Percentiles rank a stretch among this genome's conserved stretches.
Conservation (phyloP, 2,888 invertebrate species). For the Drosophila siamana region DNA sequence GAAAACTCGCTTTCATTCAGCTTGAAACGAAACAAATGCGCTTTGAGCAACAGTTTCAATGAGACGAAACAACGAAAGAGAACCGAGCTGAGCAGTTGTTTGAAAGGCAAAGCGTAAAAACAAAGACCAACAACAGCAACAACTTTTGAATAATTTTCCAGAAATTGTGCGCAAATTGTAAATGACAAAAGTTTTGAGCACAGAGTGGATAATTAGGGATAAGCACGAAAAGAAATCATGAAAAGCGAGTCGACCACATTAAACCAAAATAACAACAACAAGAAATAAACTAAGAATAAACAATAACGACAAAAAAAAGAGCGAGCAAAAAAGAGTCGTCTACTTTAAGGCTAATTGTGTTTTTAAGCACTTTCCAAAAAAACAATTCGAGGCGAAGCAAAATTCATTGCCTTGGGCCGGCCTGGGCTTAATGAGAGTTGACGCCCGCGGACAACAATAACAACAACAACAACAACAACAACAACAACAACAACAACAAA, state of each 20-base stretch:
- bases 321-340: constrained; percentile 17
- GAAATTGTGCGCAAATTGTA: constrained; percentile 4
- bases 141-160: not conserved
- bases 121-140: not conserved
- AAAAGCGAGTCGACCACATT: constrained; percentile 11
- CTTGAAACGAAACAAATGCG: not conserved
- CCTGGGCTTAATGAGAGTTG: constrained; percentile 49
- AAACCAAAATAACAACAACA: not conserved
- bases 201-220: constrained; percentile 17
- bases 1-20: not conserved
- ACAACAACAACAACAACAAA: constrained; percentile 24
- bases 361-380: constrained; percentile 53
- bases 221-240: constrained; percentile 7
- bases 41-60: not conserved
- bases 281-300: constrained; percentile 3
- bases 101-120: not conserved
- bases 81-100: constrained; percentile 3
- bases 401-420: constrained; percentile 20
- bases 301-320: not conserved
- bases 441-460: constrained; percentile 10
- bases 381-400: constrained; percentile 19
- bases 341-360: constrained; percentile 46
- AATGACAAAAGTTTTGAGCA: constrained; percentile 13
- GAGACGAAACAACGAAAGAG: no score
- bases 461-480: constrained; percentile 33